A percentile compares a stretch with the other conserved stretches of the same genome.
These are phyloP conservation scores for Scelioninae gen. 1 DNA, from an alignment of 2,888 invertebrate species.

Conservation along the genomic window DNA sequence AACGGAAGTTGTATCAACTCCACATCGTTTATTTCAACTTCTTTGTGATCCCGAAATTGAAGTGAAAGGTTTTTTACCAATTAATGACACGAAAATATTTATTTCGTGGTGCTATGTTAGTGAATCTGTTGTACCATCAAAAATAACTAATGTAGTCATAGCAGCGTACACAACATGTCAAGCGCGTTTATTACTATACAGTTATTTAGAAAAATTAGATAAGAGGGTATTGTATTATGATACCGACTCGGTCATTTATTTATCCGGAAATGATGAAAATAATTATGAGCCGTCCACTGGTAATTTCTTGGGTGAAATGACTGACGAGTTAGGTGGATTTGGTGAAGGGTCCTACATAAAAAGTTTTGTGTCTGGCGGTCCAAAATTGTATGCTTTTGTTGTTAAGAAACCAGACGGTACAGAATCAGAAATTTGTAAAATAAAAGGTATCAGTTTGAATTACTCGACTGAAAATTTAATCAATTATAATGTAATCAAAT, in stretches of 20 bases:
- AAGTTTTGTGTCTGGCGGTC: slow-evolving; percentile 21
- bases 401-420: too few species aligned
- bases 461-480: slow-evolving; percentile 2
- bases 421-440: slow-evolving; percentile 15
- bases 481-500: slow-evolving; percentile 13
- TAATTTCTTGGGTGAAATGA: slow-evolving; percentile 30
- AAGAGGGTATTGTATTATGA: slow-evolving; percentile 1
- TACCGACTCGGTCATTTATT: slow-evolving; percentile 12
- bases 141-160: not conserved
- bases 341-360: slow-evolving; percentile 41
- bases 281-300: too few species aligned
- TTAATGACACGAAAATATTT: not conserved
- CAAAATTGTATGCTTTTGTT: slow-evolving; percentile 24
- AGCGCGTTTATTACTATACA: not conserved
- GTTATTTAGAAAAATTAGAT: not conserved
- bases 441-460: slow-evolving; percentile 40
- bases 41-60: not conserved
- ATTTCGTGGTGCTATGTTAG: too few species aligned
- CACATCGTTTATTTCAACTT: too few species aligned
- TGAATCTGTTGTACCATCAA: too few species aligned
- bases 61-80: not conserved
- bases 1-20: slow-evolving; percentile 6
- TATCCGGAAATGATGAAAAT: too few species aligned
- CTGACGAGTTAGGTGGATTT: slow-evolving; percentile 34
- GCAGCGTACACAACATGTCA: too few species aligned